Conservation (phyloP, 2,888 invertebrate species). For the Drosophila leonis region DNA sequence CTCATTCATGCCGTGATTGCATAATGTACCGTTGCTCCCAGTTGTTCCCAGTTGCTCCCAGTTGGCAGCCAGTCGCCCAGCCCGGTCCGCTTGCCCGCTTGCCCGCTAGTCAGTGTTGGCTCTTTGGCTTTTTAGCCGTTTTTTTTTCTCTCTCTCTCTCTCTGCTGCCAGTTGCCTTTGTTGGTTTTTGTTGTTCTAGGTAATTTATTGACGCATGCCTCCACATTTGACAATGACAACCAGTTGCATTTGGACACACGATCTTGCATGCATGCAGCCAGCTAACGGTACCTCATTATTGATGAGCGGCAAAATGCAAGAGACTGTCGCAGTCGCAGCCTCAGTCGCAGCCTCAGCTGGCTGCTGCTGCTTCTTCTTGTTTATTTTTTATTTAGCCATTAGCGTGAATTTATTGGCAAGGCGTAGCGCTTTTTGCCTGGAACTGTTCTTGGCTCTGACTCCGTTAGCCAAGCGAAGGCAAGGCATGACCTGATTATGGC, state of each 20-base stretch:
- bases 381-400: slow-evolving; percentile 53
- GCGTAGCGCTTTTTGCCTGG: slow-evolving; percentile 42
- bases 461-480: slow-evolving; percentile 48
- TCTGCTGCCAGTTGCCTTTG: slow-evolving; percentile 45
- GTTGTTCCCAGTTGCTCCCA: slow-evolving; percentile 42
- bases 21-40: slow-evolving; percentile 81
- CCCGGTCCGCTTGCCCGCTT: slow-evolving; percentile 8
- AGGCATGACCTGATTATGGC: slow-evolving; percentile 74
- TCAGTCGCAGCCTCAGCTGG: neutral
- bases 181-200: slow-evolving; percentile 66
- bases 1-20: slow-evolving; percentile 84
- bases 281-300: slow-evolving; percentile 73
- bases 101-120: slow-evolving; percentile 19
- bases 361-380: slow-evolving; percentile 26
- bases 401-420: slow-evolving; percentile 70
- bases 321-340: neutral
- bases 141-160: slow-evolving; percentile 13
- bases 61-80: slow-evolving; percentile 28
- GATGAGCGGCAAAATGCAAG: slow-evolving; percentile 56
- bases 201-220: slow-evolving; percentile 77
- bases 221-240: slow-evolving; percentile 76
- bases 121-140: slow-evolving; percentile 36
- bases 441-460: slow-evolving; percentile 53
- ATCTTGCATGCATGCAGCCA: slow-evolving; percentile 29
- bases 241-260: slow-evolving; percentile 64